Evolutionary conservation across 2,797 vertebrate species (phyloP).

Genomic region (Capromys pilorides): DNA sequence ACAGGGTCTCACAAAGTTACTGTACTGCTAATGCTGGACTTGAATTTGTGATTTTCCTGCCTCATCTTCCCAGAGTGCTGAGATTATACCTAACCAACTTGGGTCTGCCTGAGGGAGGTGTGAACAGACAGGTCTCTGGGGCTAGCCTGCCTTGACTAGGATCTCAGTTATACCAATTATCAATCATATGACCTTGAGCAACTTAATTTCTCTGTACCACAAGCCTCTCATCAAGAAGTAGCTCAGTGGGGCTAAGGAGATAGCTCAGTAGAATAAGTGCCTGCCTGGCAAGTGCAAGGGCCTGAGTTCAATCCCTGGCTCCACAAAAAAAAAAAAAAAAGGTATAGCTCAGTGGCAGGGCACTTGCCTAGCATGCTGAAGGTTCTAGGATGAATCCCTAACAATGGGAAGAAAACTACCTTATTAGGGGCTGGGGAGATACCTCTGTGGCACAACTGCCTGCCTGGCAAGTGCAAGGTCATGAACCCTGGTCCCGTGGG

Average conservation of each 20-base stretch:
- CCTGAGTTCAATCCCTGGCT: too few species aligned
- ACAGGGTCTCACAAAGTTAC: neutral
- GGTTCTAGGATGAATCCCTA: neutral
- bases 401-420: neutral
- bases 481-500: too few species aligned
- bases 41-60: neutral
- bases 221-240: conserved; percentile 19
- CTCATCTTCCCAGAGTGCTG: neutral
- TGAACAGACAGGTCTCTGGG: neutral
- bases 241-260: too few species aligned
- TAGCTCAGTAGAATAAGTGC: too few species aligned
- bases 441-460: too few species aligned
- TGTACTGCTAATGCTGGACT: neutral
- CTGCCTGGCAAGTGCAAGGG: too few species aligned
- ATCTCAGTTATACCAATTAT: neutral
- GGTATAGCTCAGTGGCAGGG: too few species aligned
- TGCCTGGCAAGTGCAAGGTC: too few species aligned
- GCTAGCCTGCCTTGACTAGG: neutral
- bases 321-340: too few species aligned
- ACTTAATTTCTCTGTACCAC: neutral
- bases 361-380: too few species aligned
- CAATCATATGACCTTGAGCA: neutral
- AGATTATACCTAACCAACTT: neutral
- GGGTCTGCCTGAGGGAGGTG: neutral
- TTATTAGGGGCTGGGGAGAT: too few species aligned